Evolutionary conservation across 1,140 invertebrate genomes (phyloP), one percentile per base, ranked within the genome.

Genomic region (Philopotamus ludificatus): DNA sequence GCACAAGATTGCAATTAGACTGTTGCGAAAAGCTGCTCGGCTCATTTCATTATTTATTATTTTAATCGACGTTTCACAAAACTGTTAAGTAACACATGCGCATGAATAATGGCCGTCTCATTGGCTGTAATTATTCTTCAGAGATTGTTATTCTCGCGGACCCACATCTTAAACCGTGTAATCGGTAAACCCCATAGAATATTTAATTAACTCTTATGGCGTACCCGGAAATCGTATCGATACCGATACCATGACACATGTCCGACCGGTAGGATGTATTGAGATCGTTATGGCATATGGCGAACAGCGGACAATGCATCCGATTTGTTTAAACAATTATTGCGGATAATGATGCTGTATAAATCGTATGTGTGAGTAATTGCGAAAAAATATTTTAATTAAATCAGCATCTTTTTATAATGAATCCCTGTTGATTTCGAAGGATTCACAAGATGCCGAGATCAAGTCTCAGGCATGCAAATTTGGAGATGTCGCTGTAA

Each of bases 401-500:
- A n/a, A n/a, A n/a, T n/a, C n/a, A n/a, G n/a, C n/a, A n/a, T n/a
- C n/a, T n/a, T n/a, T n/a, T n/a, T n/a, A n/a, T n/a, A n/a, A n/a
- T n/a, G n/a, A n/a, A n/a, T n/a, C n/a, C n/a, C n/a, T n/a, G n/a
- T n/a, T n/a, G n/a, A n/a, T n/a, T n/a, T n/a, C n/a, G 10, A 47
- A 9, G 18, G 18, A 47, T 47, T 16, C 7, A 47, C 4, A 16
- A 47, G 44, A 47, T 47, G 44, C 53, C 53, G 21, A 47, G 60
- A 63, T 63, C 47, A 63, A 63, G 50, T 63, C 61, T n/a, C 61
- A 12, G 23, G 55, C 58, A 68, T 68, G 66, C 66, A 68, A 68
- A 68, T 68, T 68, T 64, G 41, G 66, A 60, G 57, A 47, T 53
- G 66, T 53, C 54, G 49, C 57, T 53, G 41, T 26, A 41, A 34